Evolutionary conservation across 2,113 vertebrate species (phyloP).

Genomic region (Trogon melanurus): DNA sequence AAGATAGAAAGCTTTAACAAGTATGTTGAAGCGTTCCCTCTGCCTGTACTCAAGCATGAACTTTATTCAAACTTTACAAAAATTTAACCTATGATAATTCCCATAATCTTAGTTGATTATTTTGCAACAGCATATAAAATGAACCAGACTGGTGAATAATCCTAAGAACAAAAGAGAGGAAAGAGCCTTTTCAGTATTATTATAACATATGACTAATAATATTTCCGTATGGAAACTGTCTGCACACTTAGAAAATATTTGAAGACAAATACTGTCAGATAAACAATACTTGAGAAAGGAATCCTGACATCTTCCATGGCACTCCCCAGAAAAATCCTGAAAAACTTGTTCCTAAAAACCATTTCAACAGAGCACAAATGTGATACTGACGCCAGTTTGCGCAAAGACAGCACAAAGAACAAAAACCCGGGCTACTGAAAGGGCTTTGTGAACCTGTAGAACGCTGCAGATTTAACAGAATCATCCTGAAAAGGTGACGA

Average conservation of each 20-base stretch:
- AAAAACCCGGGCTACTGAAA: conserved; percentile 56
- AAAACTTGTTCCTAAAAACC: conserved; percentile 42
- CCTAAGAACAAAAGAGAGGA: neutral
- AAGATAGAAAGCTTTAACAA: neutral
- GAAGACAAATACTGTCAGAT: conserved; percentile 19
- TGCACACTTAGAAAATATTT: neutral
- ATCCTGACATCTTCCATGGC: neutral
- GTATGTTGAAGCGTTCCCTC: neutral
- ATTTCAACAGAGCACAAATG: conserved; percentile 19
- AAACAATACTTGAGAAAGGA: conserved; percentile 7
- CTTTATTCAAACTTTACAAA: neutral
- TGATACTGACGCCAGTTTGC: conserved; percentile 60
- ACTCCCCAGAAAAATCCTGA: conserved; percentile 19
- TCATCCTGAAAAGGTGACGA: conserved; percentile 80
- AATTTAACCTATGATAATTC: neutral
- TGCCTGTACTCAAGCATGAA: neutral
- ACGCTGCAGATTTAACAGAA: conserved; percentile 70
- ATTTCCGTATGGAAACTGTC: neutral
- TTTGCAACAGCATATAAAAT: conserved; percentile 11
- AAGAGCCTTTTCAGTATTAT: neutral
- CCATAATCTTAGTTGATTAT: conserved; percentile 4
- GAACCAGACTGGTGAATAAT: neutral
- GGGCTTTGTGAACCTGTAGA: conserved; percentile 63
- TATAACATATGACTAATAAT: neutral
- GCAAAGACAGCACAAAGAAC: conserved; percentile 44